A percentile compares a stretch with the other conserved stretches of the same genome.
These are phyloP conservation scores for Buceros bicornis DNA, from an alignment of 2,797 vertebrate genomes.

Conservation along the genomic window DNA sequence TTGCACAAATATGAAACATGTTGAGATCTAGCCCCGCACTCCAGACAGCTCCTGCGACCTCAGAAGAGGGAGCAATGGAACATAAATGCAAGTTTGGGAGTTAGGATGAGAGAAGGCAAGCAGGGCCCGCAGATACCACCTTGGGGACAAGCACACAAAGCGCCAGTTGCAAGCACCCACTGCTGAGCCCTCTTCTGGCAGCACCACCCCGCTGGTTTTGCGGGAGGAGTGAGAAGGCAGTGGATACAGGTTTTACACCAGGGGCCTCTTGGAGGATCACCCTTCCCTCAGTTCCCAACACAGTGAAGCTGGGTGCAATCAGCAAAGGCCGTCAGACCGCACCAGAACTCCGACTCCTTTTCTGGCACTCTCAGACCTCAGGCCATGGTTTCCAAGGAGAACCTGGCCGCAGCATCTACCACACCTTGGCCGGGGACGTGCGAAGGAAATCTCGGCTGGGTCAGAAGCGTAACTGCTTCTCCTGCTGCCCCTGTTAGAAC, in stretches of 20 bases:
- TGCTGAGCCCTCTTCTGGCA: conserved; percentile 4
- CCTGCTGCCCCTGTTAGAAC: background rate
- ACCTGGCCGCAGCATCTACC: background rate
- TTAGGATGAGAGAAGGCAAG: conserved; percentile 44
- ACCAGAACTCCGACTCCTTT: background rate
- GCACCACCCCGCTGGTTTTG: background rate
- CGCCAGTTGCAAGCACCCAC: background rate
- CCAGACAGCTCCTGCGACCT: conserved; percentile 34
- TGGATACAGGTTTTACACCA: background rate
- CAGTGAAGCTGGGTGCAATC: background rate
- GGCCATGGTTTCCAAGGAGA: background rate
- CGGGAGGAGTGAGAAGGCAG: background rate
- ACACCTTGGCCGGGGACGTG: background rate
- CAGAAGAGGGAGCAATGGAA: conserved; percentile 28
- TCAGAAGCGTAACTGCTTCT: background rate
- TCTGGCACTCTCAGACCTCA: background rate
- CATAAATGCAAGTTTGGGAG: conserved; percentile 6
- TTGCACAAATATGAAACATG: conserved; percentile 51
- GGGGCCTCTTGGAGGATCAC: background rate
- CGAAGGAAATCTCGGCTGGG: background rate
- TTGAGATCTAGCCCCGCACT: conserved; percentile 30
- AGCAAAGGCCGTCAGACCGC: background rate
- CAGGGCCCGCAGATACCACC: background rate
- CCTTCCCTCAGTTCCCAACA: background rate
- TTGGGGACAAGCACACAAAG: conserved; percentile 29